phyloP scores from a whole-genome alignment of 2,888 invertebrate species.

The Drosophila planitibia region DNA sequence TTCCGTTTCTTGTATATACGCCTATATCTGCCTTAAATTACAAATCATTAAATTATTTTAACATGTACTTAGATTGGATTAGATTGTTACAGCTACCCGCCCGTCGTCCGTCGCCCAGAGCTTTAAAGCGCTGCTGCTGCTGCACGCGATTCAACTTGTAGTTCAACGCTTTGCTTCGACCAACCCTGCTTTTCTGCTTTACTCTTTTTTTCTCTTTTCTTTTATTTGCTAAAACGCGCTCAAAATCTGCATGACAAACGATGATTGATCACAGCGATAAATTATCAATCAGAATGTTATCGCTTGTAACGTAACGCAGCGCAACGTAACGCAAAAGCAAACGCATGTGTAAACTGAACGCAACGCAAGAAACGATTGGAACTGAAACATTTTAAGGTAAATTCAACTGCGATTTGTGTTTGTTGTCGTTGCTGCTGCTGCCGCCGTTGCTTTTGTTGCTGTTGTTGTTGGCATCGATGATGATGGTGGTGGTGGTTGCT shows the following conservation, averaged over 20 bases:
- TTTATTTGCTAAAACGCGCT: constrained; percentile 13
- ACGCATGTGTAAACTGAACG: constrained; percentile 13
- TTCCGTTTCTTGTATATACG: constrained; percentile 61
- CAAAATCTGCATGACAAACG: constrained; percentile 15
- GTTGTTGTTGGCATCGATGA: constrained; percentile 34
- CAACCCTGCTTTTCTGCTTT: constrained; percentile 22
- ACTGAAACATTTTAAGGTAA: constrained; percentile 24
- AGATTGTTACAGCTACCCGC: constrained; percentile 82
- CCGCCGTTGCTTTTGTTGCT: neutral
- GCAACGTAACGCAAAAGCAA: constrained; percentile 6
- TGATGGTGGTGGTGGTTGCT: constrained; percentile 16
- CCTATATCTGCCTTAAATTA: constrained; percentile 75
- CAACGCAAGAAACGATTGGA: constrained; percentile 33
- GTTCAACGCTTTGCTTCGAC: constrained; percentile 75
- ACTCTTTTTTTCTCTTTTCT: neutral
- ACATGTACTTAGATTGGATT: constrained; percentile 80
- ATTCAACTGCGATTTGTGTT: constrained; percentile 12
- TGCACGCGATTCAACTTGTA: constrained; percentile 65
- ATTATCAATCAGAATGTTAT: neutral
- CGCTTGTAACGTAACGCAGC: constrained; percentile 11
- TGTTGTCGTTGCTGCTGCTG: constrained; percentile 3
- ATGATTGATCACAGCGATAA: constrained; percentile 19
- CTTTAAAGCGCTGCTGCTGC: constrained; percentile 50
- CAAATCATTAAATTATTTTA: constrained; percentile 80
- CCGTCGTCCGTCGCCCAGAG: constrained; percentile 72